These are phyloP conservation scores for Zalophus californianus DNA, from an alignment of 2,797 vertebrate species.

Conservation along the genomic window DNA sequence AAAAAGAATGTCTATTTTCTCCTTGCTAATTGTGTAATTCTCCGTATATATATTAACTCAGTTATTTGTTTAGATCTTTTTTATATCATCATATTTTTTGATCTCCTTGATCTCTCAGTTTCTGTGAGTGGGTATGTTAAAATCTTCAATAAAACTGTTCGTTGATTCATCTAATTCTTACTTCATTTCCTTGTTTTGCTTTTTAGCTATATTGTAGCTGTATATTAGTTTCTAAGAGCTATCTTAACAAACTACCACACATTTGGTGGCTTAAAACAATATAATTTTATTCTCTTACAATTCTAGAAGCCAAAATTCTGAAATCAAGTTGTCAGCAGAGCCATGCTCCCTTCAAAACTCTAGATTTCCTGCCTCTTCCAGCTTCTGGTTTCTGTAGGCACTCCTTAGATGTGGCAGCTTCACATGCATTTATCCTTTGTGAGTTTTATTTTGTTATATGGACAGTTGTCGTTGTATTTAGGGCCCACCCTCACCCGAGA, in stretches of 20 bases:
- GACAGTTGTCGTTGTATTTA: background rate
- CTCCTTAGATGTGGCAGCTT: background rate
- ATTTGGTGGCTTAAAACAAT: background rate
- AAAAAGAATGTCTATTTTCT: background rate
- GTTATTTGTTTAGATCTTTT: background rate
- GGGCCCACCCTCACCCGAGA: background rate
- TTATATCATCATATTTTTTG: background rate
- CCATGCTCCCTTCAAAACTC: background rate
- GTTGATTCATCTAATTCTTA: background rate
- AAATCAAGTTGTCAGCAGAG: background rate
- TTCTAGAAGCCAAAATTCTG: background rate
- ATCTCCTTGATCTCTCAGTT: background rate
- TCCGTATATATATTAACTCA: background rate
- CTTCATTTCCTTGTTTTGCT: background rate
- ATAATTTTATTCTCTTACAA: background rate
- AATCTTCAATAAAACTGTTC: background rate
- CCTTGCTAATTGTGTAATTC: background rate
- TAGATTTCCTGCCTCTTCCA: background rate
- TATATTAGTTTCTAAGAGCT: background rate
- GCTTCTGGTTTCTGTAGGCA: background rate
- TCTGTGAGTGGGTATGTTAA: background rate
- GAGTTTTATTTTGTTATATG: background rate
- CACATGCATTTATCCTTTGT: background rate
- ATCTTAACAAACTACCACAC: background rate
- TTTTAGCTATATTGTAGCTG: background rate